phyloP scores from a whole-genome alignment of 2,113 vertebrate species.

The Engraulis encrasicolus region DNA sequence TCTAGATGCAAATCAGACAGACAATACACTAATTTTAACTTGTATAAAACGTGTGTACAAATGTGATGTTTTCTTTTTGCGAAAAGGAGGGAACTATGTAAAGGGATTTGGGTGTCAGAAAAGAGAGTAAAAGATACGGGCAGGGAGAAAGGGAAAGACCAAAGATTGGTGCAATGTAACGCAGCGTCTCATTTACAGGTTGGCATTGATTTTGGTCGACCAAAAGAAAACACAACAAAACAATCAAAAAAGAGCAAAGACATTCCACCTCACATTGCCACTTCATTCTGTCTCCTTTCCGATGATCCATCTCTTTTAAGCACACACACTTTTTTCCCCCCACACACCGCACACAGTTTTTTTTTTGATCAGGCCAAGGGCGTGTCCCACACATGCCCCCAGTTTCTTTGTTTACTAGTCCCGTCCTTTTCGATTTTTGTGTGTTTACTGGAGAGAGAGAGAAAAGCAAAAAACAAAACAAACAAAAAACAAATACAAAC shows the following conservation, averaged over 20 bases:
- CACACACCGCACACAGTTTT: slow-evolving; percentile 53
- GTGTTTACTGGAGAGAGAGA: background rate
- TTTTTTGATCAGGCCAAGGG: slow-evolving; percentile 56
- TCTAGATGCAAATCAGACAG: slow-evolving; percentile 65
- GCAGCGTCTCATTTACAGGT: slow-evolving; percentile 91
- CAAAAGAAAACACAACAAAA: slow-evolving; percentile 87
- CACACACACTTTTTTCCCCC: slow-evolving; percentile 18
- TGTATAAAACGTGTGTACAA: slow-evolving; percentile 90
- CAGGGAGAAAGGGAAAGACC: background rate
- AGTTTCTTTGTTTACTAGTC: background rate
- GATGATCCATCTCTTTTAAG: background rate
- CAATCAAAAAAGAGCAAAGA: slow-evolving; percentile 83
- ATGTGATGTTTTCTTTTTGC: slow-evolving; percentile 54
- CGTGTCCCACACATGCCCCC: slow-evolving; percentile 65
- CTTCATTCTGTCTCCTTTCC: background rate
- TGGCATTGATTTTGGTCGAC: slow-evolving; percentile 95
- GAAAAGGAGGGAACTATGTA: no score
- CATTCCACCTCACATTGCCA: slow-evolving; percentile 36
- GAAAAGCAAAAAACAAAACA: background rate
- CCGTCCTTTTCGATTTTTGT: slow-evolving; percentile 5
- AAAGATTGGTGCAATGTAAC: slow-evolving; percentile 77
- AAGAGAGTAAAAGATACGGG: background rate
- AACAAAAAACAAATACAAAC: background rate
- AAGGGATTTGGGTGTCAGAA: background rate
- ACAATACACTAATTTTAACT: slow-evolving; percentile 86